Percentiles rank a stretch among this genome's conserved stretches.
phyloP scores from a whole-genome alignment of 2,888 invertebrate species.

The Agonopterix alstromeriana region DNA sequence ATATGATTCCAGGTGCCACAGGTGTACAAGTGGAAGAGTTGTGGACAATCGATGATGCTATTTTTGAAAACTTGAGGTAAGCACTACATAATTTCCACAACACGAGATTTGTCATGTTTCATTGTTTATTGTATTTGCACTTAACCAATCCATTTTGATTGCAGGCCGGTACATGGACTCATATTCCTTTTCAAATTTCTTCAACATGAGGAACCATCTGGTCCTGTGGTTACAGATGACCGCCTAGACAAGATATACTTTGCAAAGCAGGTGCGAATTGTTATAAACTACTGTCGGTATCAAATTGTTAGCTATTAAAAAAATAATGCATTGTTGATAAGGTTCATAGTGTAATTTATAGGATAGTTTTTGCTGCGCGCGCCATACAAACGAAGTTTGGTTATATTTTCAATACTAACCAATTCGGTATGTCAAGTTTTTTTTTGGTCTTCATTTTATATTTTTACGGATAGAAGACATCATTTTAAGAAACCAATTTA shows the following conservation, averaged over 20 bases:
- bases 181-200: constrained; percentile 98
- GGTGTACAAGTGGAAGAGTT: constrained; percentile 99
- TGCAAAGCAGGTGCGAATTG: constrained; percentile 90
- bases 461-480: no score
- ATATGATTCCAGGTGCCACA: constrained; percentile 81
- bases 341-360: no score
- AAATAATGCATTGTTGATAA: no score
- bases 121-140: background rate
- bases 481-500: no score
- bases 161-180: constrained; percentile 97
- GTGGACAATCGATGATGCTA: constrained; percentile 94
- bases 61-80: constrained; percentile 92
- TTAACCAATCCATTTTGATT: constrained; percentile 18
- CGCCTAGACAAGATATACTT: constrained; percentile 96
- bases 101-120: background rate
- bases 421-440: no score
- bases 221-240: constrained; percentile 87
- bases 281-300: no score
- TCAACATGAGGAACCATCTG: constrained; percentile 87
- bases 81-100: no score
- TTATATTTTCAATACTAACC: no score
- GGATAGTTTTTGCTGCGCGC: no score
- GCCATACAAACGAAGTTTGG: no score
- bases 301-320: no score
- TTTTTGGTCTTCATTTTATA: no score